Conservation (phyloP, 2,797 vertebrate species). For the Lutjanus argentimaculatus region DNA sequence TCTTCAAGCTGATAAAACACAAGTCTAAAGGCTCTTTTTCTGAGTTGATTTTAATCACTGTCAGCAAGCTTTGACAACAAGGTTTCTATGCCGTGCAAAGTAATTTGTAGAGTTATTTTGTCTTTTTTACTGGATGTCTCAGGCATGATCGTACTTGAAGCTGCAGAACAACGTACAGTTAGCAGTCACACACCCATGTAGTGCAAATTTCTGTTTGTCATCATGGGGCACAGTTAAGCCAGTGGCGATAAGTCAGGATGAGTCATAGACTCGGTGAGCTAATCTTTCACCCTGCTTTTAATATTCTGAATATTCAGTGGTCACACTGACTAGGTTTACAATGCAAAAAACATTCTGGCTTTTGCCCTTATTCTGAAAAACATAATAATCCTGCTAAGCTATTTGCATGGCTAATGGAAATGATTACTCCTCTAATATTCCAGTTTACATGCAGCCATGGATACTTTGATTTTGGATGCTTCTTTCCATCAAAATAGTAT, state of each 20-base stretch:
- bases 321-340: not conserved
- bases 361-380: too few species aligned
- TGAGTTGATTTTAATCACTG: too few species aligned
- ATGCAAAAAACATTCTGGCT: too few species aligned
- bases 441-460: too few species aligned
- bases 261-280: conserved; percentile 39
- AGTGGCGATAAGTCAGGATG: conserved; percentile 30
- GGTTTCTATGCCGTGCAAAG: not conserved
- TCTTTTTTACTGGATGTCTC: conserved; percentile 2
- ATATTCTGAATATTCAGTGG: not conserved
- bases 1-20: not conserved
- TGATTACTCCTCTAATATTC: too few species aligned
- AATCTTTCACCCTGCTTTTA: conserved; percentile 1
- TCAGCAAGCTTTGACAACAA: not conserved
- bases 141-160: conserved; percentile 31
- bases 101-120: not conserved
- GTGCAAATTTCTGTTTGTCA: conserved; percentile 21
- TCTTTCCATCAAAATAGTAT: too few species aligned
- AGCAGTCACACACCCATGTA: conserved; percentile 51
- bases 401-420: too few species aligned
- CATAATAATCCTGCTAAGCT: too few species aligned
- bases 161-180: conserved; percentile 3
- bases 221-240: conserved; percentile 18
- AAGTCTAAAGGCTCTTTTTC: not conserved
- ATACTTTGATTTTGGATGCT: too few species aligned